Evolutionary conservation across 2,113 vertebrate genomes (phyloP).

Genomic region (Chroicocephalus ridibundus): DNA sequence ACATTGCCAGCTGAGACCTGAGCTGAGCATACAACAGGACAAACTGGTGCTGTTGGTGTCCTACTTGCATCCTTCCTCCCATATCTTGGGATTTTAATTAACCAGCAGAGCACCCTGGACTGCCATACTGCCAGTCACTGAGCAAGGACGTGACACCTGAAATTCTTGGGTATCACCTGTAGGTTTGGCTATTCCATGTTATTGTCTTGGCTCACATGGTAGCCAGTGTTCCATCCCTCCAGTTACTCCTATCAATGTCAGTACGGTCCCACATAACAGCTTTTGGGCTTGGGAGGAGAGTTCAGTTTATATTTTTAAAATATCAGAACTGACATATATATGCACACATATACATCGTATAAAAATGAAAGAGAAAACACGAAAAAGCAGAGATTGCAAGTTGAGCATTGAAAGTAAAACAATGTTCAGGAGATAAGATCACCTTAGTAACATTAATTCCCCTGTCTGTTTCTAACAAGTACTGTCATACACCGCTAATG

Average conservation of each 20-base stretch:
- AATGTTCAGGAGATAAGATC: neutral
- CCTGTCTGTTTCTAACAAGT: neutral
- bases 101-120: neutral
- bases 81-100: neutral
- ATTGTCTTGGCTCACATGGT: neutral
- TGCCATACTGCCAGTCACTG: neutral
- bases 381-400: neutral
- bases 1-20: neutral
- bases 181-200: neutral
- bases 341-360: no score
- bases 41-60: neutral
- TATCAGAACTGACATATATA: neutral
- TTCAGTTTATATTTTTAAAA: neutral
- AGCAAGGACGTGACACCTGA: neutral
- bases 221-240: neutral
- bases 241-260: neutral
- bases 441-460: neutral
- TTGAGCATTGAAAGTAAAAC: neutral
- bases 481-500: neutral
- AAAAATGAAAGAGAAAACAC: neutral
- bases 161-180: neutral
- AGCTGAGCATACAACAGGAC: neutral
- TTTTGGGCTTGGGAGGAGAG: neutral
- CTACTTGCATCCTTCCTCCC: neutral
- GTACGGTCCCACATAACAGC: fast-evolving